Percentiles rank a stretch among this genome's conserved stretches.
phyloP scores from a whole-genome alignment of 2,797 vertebrate genomes.

The Lycodopsis pacificus region DNA sequence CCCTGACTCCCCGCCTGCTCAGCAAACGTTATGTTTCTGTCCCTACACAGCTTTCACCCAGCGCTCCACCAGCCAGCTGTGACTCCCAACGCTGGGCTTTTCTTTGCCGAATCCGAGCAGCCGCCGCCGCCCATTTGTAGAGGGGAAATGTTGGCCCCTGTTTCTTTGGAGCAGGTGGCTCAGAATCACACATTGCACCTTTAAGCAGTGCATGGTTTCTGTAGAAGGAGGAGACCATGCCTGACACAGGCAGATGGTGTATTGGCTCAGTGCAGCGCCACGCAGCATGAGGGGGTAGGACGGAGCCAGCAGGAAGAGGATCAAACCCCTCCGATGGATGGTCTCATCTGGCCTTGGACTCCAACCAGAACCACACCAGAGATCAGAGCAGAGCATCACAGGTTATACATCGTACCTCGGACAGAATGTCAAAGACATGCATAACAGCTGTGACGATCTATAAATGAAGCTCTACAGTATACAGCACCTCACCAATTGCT shows the following conservation, averaged over 20 bases:
- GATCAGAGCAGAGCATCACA: slow-evolving; percentile 19
- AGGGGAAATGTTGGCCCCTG: neutral
- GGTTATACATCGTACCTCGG: neutral
- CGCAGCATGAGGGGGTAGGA: slow-evolving; percentile 22
- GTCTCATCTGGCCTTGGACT: slow-evolving; percentile 39
- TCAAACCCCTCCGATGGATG: slow-evolving; percentile 40
- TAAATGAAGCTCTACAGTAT: slow-evolving; percentile 1
- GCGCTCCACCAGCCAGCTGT: neutral
- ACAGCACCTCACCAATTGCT: slow-evolving; percentile 41
- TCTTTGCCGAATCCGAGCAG: neutral
- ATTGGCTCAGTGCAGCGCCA: slow-evolving; percentile 31
- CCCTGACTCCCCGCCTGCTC: neutral
- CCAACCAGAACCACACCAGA: slow-evolving; percentile 7
- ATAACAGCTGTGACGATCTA: slow-evolving; percentile 32
- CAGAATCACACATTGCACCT: neutral
- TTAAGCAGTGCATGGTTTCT: slow-evolving; percentile 15
- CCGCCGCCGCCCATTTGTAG: neutral
- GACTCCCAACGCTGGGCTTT: neutral
- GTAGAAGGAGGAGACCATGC: slow-evolving; percentile 21
- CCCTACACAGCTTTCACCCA: neutral
- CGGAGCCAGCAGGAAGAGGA: slow-evolving; percentile 11
- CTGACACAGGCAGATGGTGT: slow-evolving; percentile 58
- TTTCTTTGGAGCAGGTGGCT: neutral
- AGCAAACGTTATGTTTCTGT: neutral
- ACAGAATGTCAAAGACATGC: slow-evolving; percentile 20